phyloP scores from a whole-genome alignment of 2,113 vertebrate genomes.

The Crotophaga sulcirostris region DNA sequence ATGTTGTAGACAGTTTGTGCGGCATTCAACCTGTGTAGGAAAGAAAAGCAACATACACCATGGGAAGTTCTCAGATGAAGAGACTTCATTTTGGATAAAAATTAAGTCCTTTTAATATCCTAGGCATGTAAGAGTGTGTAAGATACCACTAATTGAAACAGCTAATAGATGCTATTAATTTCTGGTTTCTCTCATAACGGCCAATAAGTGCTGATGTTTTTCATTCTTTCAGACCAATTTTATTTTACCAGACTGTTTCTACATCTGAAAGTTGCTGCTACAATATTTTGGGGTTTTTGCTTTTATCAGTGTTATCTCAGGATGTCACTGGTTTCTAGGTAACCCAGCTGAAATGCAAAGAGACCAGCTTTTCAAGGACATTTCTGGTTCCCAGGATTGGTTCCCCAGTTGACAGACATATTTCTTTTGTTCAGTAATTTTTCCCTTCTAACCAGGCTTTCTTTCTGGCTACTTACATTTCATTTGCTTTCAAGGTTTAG shows the following conservation, averaged over 20 bases:
- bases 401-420: background rate
- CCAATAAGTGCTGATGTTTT: background rate
- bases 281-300: accelerated
- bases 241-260: background rate
- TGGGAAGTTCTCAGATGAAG: background rate
- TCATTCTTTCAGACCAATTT: background rate
- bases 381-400: background rate
- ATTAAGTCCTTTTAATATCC: background rate
- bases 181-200: background rate
- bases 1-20: background rate
- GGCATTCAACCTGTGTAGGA: accelerated
- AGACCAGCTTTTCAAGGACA: background rate
- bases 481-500: background rate
- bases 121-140: background rate
- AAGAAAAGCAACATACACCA: accelerated
- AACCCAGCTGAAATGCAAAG: background rate
- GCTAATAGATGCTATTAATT: background rate
- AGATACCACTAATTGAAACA: background rate
- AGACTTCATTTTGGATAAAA: background rate
- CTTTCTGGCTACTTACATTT: background rate
- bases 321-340: background rate
- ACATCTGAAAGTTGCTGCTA: background rate
- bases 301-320: background rate
- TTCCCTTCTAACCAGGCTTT: background rate
- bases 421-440: background rate